These are phyloP conservation scores for Eucidaris tribuloides DNA, from an alignment of 35 echinoderm and acorn worm genomes.

Conservation along the genomic window DNA sequence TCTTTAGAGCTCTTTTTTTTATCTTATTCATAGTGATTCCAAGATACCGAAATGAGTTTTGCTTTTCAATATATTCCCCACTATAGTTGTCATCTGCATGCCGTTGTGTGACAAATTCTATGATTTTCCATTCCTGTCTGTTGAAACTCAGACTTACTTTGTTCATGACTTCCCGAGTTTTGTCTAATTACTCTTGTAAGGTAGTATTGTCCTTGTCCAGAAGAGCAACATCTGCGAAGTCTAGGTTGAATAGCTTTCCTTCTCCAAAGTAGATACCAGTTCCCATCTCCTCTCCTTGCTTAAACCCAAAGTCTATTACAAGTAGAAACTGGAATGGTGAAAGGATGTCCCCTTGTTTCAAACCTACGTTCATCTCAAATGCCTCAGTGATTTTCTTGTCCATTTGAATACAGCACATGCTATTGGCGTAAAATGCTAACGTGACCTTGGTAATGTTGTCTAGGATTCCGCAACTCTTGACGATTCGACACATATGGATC, in stretches of 20 bases:
- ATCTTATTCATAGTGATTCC: not conserved
- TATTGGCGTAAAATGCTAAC: not conserved
- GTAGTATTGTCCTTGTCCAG: not conserved
- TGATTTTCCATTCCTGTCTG: not conserved
- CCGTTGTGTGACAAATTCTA: not conserved
- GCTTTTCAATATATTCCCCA: not conserved
- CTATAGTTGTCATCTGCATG: not conserved
- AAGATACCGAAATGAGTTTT: not conserved
- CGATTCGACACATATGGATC: not conserved
- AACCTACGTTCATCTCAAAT: not conserved
- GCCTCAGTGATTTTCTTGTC: not conserved
- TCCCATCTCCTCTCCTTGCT: not conserved
- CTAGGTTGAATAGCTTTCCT: not conserved
- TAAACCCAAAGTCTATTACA: not conserved
- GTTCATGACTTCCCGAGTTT: not conserved
- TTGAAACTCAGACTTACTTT: not conserved
- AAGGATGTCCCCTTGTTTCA: not conserved
- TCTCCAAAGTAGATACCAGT: not conserved
- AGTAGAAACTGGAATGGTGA: not conserved
- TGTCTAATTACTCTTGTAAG: not conserved
- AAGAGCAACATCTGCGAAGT: not conserved
- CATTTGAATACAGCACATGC: not conserved
- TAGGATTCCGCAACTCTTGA: not conserved
- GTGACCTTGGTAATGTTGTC: not conserved
- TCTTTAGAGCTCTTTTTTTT: not conserved